Conservation (phyloP, 2,797 vertebrate species). For the Mionectes olivaceus region DNA sequence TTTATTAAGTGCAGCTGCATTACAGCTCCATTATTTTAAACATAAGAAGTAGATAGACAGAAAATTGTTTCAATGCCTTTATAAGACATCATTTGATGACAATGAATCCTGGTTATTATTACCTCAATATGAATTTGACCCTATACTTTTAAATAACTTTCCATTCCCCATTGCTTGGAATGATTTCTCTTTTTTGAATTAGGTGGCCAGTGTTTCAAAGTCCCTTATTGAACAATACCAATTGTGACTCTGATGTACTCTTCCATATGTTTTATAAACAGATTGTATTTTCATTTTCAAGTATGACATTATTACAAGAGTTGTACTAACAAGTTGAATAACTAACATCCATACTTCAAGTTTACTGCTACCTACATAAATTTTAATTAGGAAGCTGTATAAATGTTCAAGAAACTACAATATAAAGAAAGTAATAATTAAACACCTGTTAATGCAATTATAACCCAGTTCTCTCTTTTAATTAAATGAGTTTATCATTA, state of each 20-base stretch:
- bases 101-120: not conserved
- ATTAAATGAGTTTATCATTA: slow-evolving; percentile 37
- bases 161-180: not conserved
- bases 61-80: not conserved
- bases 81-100: not conserved
- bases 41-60: not conserved
- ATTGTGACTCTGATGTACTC: not conserved
- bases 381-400: slow-evolving; percentile 46
- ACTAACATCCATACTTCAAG: not conserved
- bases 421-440: slow-evolving; percentile 35
- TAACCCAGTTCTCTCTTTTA: slow-evolving; percentile 28
- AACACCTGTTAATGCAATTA: slow-evolving; percentile 55
- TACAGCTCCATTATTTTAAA: not conserved
- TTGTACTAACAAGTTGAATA: slow-evolving; percentile 35
- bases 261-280: not conserved
- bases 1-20: not conserved
- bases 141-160: not conserved
- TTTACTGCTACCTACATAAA: slow-evolving; percentile 13
- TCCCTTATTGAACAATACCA: not conserved
- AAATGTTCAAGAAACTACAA: slow-evolving; percentile 29
- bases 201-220: not conserved
- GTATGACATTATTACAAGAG: not conserved
- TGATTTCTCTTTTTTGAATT: not conserved
- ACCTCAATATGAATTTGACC: not conserved
- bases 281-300: slow-evolving; percentile 24